phyloP scores from a whole-genome alignment of 2,888 invertebrate species.

The Caenorhabditis wallacei region DNA sequence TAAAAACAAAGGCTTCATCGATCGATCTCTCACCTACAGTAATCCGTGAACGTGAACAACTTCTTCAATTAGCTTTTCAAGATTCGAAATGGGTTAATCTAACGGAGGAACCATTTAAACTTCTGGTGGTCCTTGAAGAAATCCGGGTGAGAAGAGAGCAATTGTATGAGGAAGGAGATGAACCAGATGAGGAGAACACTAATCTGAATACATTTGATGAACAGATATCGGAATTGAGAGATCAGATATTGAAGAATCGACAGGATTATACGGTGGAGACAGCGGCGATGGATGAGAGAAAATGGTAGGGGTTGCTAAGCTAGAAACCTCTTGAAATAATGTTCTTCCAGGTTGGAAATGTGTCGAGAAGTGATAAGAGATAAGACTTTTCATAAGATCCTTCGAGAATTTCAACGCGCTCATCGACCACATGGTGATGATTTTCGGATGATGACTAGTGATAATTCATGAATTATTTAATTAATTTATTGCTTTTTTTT shows the following conservation, averaged over 20 bases:
- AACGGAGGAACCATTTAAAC: constrained; percentile 40
- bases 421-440: too few relatives aligned
- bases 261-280: constrained; percentile 34
- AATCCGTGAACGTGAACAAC: constrained; percentile 60
- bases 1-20: constrained; percentile 72
- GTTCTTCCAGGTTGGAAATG: constrained; percentile 52
- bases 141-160: constrained; percentile 58
- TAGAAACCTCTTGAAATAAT: not conserved
- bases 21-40: constrained; percentile 67
- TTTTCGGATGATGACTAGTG: too few relatives aligned
- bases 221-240: constrained; percentile 26
- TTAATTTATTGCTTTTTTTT: too few relatives aligned
- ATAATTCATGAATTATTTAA: too few relatives aligned
- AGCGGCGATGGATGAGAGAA: constrained; percentile 52
- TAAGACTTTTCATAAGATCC: constrained; percentile 31
- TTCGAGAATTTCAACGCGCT: constrained; percentile 15
- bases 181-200: constrained; percentile 12
- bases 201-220: constrained; percentile 56
- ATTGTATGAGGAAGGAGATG: constrained; percentile 32
- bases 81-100: constrained; percentile 64
- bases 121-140: constrained; percentile 58
- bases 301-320: constrained; percentile 35
- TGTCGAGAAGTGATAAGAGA: constrained; percentile 59
- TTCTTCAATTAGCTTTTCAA: constrained; percentile 51
- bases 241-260: constrained; percentile 32